phyloP scores from a whole-genome alignment of 2,113 vertebrate species.

The Nerophis ophidion region DNA sequence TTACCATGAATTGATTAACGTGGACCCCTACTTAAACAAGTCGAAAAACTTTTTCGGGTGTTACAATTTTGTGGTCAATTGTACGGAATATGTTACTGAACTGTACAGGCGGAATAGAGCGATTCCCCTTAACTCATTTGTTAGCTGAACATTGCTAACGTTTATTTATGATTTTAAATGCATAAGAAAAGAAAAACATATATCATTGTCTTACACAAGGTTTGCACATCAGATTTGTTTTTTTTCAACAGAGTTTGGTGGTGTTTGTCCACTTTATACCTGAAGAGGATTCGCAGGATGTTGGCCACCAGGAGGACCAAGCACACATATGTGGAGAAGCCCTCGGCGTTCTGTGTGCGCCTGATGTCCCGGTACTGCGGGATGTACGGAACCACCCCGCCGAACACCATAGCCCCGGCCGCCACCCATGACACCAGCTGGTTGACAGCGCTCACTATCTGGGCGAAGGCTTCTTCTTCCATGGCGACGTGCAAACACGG shows the following conservation, averaged over 20 bases:
- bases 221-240: background rate
- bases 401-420: slow-evolving; percentile 89
- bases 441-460: slow-evolving; percentile 73
- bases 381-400: slow-evolving; percentile 91
- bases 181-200: too few species aligned
- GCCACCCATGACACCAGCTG: slow-evolving; percentile 82
- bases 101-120: too few species aligned
- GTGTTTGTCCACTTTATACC: slow-evolving; percentile 61
- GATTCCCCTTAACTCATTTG: too few species aligned
- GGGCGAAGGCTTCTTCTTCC: slow-evolving; percentile 78
- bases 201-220: too few species aligned
- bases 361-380: slow-evolving; percentile 93
- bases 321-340: slow-evolving; percentile 93
- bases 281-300: slow-evolving; percentile 90
- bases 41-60: too few species aligned
- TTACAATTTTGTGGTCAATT: too few species aligned
- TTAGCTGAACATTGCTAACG: too few species aligned
- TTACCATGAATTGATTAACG: too few species aligned
- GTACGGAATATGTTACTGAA: too few species aligned
- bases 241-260: background rate
- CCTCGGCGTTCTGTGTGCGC: slow-evolving; percentile 86
- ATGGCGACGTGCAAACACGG: slow-evolving; percentile 52
- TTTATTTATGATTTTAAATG: too few species aligned
- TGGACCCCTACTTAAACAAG: too few species aligned
- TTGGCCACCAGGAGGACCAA: slow-evolving; percentile 90